Conservation (phyloP, 2,888 invertebrate species). For the Dyspetes luteomarginatus region DNA sequence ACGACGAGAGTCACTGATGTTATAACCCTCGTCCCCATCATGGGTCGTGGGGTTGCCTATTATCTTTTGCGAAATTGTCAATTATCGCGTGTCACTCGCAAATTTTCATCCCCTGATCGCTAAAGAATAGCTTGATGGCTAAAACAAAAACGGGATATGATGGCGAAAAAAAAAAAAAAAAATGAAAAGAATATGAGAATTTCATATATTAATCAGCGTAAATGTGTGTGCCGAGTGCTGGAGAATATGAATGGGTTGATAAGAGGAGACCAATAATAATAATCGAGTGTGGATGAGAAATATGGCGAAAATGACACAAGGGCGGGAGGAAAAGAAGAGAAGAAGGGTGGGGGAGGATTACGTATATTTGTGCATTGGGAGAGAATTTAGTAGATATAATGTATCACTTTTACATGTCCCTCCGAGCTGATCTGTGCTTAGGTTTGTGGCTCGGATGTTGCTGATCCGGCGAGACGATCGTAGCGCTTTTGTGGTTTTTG, state of each 20-base stretch:
- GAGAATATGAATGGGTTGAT: conserved; percentile 3
- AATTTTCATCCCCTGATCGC: conserved; percentile 33
- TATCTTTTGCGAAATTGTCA: conserved; percentile 55
- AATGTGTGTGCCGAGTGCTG: conserved; percentile 4
- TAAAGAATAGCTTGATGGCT: conserved; percentile 33
- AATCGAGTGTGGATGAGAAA: conserved; percentile 19
- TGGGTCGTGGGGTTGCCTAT: conserved; percentile 31
- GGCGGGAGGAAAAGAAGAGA: conserved; percentile 16
- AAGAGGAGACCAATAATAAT: neutral
- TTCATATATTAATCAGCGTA: neutral
- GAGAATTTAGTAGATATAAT: conserved; percentile 31
- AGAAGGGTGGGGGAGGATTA: neutral
- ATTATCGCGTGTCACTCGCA: conserved; percentile 57
- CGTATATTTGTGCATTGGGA: neutral
- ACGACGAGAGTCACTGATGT: conserved; percentile 51
- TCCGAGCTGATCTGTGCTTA: too few species aligned
- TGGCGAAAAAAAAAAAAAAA: neutral
- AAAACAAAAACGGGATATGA: too few species aligned
- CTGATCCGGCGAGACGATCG: conserved; percentile 27
- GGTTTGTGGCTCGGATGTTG: conserved; percentile 10
- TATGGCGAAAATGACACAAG: conserved; percentile 60
- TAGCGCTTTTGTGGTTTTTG: conserved; percentile 14
- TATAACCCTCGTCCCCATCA: conserved; percentile 11
- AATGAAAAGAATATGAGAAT: neutral
- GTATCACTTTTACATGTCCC: conserved; percentile 33